Conservation (phyloP, 2,888 invertebrate genomes). For the Scelioninae gen. 2 region DNA sequence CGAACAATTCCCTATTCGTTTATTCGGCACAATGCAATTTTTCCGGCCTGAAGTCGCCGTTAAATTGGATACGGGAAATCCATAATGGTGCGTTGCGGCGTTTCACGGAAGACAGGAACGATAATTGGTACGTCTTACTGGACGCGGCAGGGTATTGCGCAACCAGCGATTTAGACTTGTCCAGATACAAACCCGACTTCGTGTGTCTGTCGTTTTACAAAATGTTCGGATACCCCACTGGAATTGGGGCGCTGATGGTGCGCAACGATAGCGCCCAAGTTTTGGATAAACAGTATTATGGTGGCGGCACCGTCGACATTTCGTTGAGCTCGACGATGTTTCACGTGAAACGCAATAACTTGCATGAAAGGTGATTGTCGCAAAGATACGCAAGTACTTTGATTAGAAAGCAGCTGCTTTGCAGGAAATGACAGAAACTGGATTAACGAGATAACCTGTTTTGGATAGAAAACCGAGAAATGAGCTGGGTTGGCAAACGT, state of each 20-base stretch:
- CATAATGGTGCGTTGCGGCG: conserved; percentile 79
- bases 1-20: conserved; percentile 81
- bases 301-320: conserved; percentile 95
- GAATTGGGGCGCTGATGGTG: conserved; percentile 92
- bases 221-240: conserved; percentile 97
- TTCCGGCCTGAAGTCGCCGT: conserved; percentile 92
- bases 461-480: no score
- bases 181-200: conserved; percentile 87
- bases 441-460: no score
- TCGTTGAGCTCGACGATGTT: conserved; percentile 84
- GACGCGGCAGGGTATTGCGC: conserved; percentile 91
- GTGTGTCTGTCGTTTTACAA: conserved; percentile 96
- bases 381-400: no score
- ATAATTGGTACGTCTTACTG: conserved; percentile 84
- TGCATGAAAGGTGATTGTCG: conserved; percentile 87
- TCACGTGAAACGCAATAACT: conserved; percentile 81
- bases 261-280: conserved; percentile 80
- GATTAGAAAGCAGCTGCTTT: no score
- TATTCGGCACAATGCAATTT: conserved; percentile 97
- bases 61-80: conserved; percentile 82
- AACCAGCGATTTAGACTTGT: conserved; percentile 86
- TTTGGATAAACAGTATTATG: conserved; percentile 87
- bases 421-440: no score
- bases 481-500: no score
- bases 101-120: conserved; percentile 74